Evolutionary conservation across 2,888 invertebrate genomes (phyloP), one percentile per base, ranked within the genome.

Genomic region (Ganaspis brasiliensis): DNA sequence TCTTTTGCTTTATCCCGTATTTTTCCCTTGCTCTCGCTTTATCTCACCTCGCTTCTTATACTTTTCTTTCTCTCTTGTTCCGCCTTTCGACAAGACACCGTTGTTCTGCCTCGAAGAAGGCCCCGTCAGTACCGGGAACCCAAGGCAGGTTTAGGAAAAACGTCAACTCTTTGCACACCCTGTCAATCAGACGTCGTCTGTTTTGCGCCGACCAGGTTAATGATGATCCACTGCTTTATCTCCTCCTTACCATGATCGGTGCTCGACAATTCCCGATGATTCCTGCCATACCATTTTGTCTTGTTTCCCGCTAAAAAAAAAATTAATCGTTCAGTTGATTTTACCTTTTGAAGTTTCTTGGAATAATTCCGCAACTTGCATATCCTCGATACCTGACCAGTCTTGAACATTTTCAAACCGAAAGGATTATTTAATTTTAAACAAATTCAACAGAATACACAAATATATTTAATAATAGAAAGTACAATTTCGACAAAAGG

Each of bases 141-240:
- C 84, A 81, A 81, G 82, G 73, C 85, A 84, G 83, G 87, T 87
- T 88, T 87, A 86, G 89, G 89, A 90, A 89, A 90, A 90, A 89
- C 89, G 88, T 86, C 85, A 86, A 87, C 86, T 86, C 88, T 86
- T 87, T 86, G 88, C 89, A 86, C 86, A 85, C 86, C 89, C 90
- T 89, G 90, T 90, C 90, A 90, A 90, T 90, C 90, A 89, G 86
- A 83, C 85, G 88, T 87, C 87, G 83, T 74, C 83, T 87, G 89
- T 89, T 89, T 89, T 90, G 89, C 84, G 82, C 77, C 86, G 82
- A 84, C 85, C 85, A 85, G 86, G 87, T 88, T 90, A 90, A 90
- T 88, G 90, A 90, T 89, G 90, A 90, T 90, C 89, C 89, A 88
- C 89, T 89, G 88, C 89, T 88, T 86, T 87, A 87, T 89, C 87